Evolutionary conservation across 2,113 vertebrate genomes (phyloP).

Genomic region (Pandion haliaetus): DNA sequence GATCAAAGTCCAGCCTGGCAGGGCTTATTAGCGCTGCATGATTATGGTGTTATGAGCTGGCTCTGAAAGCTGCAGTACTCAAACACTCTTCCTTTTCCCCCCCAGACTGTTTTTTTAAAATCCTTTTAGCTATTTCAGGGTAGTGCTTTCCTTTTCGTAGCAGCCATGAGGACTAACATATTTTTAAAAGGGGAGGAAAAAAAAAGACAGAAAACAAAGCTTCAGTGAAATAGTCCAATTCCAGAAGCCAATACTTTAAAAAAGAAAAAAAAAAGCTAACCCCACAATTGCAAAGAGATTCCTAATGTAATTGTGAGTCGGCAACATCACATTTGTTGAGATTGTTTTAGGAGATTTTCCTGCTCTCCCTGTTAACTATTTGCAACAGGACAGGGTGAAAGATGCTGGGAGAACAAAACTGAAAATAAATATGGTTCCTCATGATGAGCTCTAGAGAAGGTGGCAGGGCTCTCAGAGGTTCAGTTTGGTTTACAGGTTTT

Average conservation of each 20-base stretch:
- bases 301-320: background rate
- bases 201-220: background rate
- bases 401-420: background rate
- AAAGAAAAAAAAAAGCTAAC: no score
- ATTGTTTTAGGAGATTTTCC: background rate
- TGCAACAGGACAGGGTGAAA: background rate
- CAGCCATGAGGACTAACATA: background rate
- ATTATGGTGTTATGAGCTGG: constrained; percentile 29
- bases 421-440: background rate
- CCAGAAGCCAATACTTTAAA: background rate
- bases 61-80: constrained; percentile 30
- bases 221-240: background rate
- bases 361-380: background rate
- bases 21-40: constrained; percentile 43
- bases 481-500: background rate
- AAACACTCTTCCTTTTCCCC: background rate
- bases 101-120: background rate
- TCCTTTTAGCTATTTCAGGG: background rate
- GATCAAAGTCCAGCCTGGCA: constrained; percentile 61
- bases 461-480: background rate
- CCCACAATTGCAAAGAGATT: background rate
- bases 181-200: background rate
- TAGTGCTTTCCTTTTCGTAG: background rate
- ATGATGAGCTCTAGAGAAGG: background rate
- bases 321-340: background rate